Percentiles rank a stretch among this genome's conserved stretches.
Conservation (phyloP, 1,140 invertebrate species). For the Ylistrum balloti region DNA sequence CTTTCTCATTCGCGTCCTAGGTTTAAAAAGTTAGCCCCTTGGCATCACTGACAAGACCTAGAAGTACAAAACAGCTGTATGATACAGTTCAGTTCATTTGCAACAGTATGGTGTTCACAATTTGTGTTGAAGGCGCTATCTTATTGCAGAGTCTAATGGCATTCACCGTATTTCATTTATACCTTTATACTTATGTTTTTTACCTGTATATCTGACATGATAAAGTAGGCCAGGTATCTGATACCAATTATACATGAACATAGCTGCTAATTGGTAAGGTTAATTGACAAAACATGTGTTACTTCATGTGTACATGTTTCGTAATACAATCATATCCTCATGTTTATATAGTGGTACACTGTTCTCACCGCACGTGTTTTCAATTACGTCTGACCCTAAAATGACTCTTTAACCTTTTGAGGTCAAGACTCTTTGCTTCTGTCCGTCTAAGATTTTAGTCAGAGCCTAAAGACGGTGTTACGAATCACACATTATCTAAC, state of each 20-base stretch:
- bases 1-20: too few species aligned
- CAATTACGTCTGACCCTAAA: neutral
- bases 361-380: neutral
- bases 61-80: too few species aligned
- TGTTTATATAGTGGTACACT: neutral
- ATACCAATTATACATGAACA: neutral
- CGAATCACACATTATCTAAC: neutral
- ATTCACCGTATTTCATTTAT: too few species aligned
- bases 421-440: neutral
- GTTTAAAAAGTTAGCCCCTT: too few species aligned
- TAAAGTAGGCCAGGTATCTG: neutral
- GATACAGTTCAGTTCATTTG: too few species aligned
- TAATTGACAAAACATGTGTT: neutral
- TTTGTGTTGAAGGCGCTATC: too few species aligned
- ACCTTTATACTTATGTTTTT: too few species aligned
- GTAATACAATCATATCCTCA: neutral
- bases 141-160: too few species aligned
- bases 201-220: neutral
- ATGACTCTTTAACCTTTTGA: neutral
- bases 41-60: too few species aligned
- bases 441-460: too few species aligned
- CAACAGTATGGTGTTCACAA: too few species aligned
- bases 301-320: neutral
- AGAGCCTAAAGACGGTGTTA: neutral
- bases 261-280: neutral